phyloP scores from a whole-genome alignment of 2,797 vertebrate genomes.

The Acrossocheilus fasciatus region DNA sequence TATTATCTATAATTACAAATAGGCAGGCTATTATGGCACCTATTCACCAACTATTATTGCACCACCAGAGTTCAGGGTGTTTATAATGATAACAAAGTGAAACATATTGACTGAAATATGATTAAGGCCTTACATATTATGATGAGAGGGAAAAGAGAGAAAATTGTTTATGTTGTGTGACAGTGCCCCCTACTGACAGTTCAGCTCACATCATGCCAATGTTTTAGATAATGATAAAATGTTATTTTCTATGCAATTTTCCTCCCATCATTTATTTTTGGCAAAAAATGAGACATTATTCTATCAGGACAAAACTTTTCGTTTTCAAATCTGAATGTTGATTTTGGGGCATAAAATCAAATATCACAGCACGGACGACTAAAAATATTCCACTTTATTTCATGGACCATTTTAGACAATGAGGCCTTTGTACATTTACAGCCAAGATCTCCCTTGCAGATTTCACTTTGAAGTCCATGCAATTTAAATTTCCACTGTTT shows the following conservation, averaged over 20 bases:
- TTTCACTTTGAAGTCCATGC: constrained; percentile 45
- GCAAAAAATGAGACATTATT: constrained; percentile 57
- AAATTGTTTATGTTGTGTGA: constrained; percentile 59
- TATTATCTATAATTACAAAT: constrained; percentile 38
- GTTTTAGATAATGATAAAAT: not conserved
- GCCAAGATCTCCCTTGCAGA: constrained; percentile 46
- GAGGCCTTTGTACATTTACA: constrained; percentile 32
- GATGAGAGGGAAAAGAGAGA: constrained; percentile 39
- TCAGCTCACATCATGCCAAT: not conserved
- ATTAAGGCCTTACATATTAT: not conserved
- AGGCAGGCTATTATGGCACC: constrained; percentile 28
- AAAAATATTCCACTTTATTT: constrained; percentile 52
- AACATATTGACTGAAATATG: constrained; percentile 20
- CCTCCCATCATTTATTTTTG: not conserved
- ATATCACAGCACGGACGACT: constrained; percentile 53
- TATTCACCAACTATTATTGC: constrained; percentile 20
- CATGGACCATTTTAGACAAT: constrained; percentile 47
- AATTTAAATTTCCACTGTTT: constrained; percentile 24
- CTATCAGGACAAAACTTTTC: constrained; percentile 55
- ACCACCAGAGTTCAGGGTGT: not conserved
- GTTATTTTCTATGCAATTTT: not conserved
- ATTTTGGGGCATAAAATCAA: constrained; percentile 34
- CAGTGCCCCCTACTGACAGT: constrained; percentile 81
- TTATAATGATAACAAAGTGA: constrained; percentile 21
- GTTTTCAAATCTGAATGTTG: constrained; percentile 35